These are phyloP conservation scores for Okamejei kenojei DNA, from an alignment of 2,797 vertebrate genomes.

Conservation along the genomic window DNA sequence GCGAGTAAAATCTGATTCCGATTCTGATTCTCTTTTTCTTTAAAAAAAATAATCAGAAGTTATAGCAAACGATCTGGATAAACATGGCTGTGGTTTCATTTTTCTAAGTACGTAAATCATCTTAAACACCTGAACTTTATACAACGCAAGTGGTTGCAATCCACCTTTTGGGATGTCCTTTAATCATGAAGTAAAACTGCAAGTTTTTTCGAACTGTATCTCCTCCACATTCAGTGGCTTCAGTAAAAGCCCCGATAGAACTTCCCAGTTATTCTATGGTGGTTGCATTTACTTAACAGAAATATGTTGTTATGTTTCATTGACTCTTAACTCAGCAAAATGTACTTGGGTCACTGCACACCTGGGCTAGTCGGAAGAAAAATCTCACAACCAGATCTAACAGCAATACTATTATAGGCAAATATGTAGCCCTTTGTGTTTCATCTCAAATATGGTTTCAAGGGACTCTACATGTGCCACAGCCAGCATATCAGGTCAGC, in stretches of 20 bases:
- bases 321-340: background rate
- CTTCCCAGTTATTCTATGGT: background rate
- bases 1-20: too few species aligned
- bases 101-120: background rate
- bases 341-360: background rate
- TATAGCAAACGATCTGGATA: background rate
- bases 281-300: background rate
- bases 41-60: background rate
- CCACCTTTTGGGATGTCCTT: background rate
- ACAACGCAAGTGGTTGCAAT: too few species aligned
- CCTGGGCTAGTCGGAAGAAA: background rate
- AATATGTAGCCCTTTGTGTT: background rate
- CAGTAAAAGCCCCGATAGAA: background rate
- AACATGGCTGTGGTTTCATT: background rate
- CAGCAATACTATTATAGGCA: too few species aligned
- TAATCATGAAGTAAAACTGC: background rate
- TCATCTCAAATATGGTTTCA: background rate
- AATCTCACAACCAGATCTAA: background rate
- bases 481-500: background rate
- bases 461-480: background rate
- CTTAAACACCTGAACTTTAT: background rate
- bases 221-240: background rate
- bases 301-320: too few species aligned
- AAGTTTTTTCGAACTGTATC: background rate
- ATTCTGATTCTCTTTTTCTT: background rate